Conservation (phyloP, 2,797 vertebrate genomes). For the Discoglossus pictus region DNA sequence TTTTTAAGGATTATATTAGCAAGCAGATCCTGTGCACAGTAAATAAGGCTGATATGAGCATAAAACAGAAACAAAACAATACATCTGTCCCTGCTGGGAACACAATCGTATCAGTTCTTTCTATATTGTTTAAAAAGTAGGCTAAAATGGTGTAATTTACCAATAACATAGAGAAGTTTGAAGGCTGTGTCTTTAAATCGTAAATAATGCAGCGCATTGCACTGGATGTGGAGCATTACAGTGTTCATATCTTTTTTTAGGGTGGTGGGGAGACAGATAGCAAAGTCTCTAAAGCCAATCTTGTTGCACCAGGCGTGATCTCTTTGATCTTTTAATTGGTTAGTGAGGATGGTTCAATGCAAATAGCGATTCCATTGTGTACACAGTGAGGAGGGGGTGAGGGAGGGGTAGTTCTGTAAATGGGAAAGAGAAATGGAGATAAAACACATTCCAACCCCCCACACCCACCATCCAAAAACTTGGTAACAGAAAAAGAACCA, state of each 20-base stretch:
- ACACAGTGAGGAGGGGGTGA: not conserved
- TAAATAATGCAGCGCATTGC: no score
- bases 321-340: constrained; percentile 31
- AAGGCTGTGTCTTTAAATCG: no score
- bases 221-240: not conserved
- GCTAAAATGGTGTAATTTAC: not conserved
- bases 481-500: not conserved
- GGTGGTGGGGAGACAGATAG: not conserved
- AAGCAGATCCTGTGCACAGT: no score
- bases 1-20: no score
- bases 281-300: not conserved
- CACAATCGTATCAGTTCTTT: no score
- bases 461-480: not conserved
- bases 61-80: no score
- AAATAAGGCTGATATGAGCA: no score
- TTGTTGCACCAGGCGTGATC: not conserved
- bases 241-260: not conserved
- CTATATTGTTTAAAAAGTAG: no score
- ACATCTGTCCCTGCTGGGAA: no score
- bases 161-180: constrained; percentile 4
- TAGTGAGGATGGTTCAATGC: constrained; percentile 5
- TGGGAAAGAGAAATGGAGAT: constrained; percentile 13
- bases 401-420: constrained; percentile 19
- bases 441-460: constrained; percentile 24
- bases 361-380: constrained; percentile 24